A percentile compares a stretch with the other conserved stretches of the same genome.
phyloP scores from a whole-genome alignment of 1,140 invertebrate genomes.

The Asobara japonica region DNA sequence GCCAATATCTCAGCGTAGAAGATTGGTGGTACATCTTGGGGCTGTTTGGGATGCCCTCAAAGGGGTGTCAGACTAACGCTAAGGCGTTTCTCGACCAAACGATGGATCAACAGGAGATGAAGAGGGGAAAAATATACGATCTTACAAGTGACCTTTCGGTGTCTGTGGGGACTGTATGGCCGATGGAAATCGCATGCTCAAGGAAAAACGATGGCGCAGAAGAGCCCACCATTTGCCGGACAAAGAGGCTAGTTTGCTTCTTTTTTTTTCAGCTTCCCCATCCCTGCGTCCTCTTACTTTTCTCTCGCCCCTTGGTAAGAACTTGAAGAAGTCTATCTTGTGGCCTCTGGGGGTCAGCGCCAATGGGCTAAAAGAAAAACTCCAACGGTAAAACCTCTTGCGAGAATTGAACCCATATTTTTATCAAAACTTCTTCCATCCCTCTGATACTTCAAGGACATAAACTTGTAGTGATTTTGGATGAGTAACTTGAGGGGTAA shows the following conservation, averaged over 20 bases:
- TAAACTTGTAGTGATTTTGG: too few relatives aligned
- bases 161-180: neutral
- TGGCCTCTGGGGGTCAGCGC: slow-evolving; percentile 3
- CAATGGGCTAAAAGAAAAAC: slow-evolving; percentile 11
- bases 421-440: neutral
- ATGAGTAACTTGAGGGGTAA: too few relatives aligned
- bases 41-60: neutral
- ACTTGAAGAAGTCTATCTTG: neutral
- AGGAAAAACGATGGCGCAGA: slow-evolving; percentile 3
- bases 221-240: neutral
- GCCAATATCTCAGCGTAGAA: slow-evolving; percentile 1
- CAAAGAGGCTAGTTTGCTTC: neutral
- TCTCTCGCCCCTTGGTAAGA: neutral
- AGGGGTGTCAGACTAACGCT: neutral
- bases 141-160: neutral
- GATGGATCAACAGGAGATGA: slow-evolving; percentile 9
- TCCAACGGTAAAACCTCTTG: neutral
- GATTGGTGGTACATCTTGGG: neutral
- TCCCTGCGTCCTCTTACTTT: neutral
- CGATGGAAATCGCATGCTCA: slow-evolving; percentile 1
- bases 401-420: neutral
- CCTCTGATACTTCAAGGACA: neutral
- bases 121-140: neutral
- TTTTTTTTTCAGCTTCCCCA: neutral
- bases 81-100: neutral